Base-by-base conservation (phyloP, 2,797 vertebrate genomes). In the Ctenopoma multispine region DNA sequence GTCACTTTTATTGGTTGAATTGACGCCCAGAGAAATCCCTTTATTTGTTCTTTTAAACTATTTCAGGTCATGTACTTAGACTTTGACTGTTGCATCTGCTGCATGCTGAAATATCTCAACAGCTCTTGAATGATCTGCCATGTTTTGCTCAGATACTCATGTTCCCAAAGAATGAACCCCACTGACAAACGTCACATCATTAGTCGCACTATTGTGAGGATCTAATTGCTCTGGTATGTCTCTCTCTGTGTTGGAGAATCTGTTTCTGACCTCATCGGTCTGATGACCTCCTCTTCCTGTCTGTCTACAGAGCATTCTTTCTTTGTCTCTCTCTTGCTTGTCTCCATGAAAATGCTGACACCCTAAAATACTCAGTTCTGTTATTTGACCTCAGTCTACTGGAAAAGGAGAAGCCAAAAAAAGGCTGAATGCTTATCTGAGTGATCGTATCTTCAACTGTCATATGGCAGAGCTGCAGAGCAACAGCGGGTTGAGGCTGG, bases 241-340 rank as follows among this genome's bases (percentile, higher is more conserved):
- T 34, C 7, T 34, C 12, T 24, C 11, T 36, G 57, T 36, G 57
- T 46, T 24, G 5, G 46, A 34, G 27, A 27, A 15, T 13, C 49
- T 38, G 18, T 4, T 47, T 27, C 15, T 63, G 31, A 7, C 20
- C 40, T 41, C 8, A 9, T 69, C 47, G 24, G 4, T 2, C 4
- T 13, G n/a, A 3, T 49, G 65, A 50, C 24, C 57, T 53, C 9
- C 12, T 40, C 58, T 62, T 56, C 58, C 41, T 40, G 50, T 48
- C 59, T 56, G 13, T 55, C 29, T 18, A 63, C 43, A 55, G 31
- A 71, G 36, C 11, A 27, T 21, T 59, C 66, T 59, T 61, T 65
- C 49, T 65, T 9, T 24, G 2, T 29, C 17, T 67, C 14, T 31
- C 24, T 34, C 17, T 40, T 18, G 3, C 11, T 29, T 34, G 29